Evolutionary conservation across 2,113 vertebrate genomes (phyloP), one percentile per base, ranked within the genome.

Genomic region (Psittacus erithacus): DNA sequence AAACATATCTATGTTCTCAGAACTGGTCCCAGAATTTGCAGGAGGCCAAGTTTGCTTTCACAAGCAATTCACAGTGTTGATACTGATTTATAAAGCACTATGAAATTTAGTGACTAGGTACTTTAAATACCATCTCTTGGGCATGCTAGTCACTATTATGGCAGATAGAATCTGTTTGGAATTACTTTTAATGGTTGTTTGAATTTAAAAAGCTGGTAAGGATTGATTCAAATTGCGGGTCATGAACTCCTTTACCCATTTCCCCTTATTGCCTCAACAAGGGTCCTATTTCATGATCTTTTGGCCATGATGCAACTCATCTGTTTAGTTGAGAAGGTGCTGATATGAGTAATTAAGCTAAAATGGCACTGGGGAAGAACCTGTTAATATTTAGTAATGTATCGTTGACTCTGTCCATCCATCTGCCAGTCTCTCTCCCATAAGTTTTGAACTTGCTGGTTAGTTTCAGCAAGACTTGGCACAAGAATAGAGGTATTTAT

Each of bases 191-290:
- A 94, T 94, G 80, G 60, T 82, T 90, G 69, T 47, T 95, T 94
- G 92, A 96, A 95, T 96, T 93, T 50, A 86, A 95, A 93, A 96
- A 74, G 38, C 93, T 95, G 88, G 92, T 94, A 88, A 94, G 59
- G 75, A 94, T 93, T 94, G 85, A 93, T 92, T 95, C 88, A 94
- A 97, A 95, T 93, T 93, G 82, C 90, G 93, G 93, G 92, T 96
- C 95, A 57, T 88, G 88, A 96, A 88, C 95, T 93, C 62, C 60
- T 83, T 95, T 88, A 96, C 83, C 82, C 73, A 47, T 67, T 94
- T 91, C 68, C 78, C 79, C 82, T 93, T 93, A 88, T 4, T 88
- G 95, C 53, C 67, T 88, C 87, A 90, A 93, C 55, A 64, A 79
- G 65, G 88, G 93, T 95, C 92, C 73, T 88, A 57, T 94, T 96